Percentiles rank a stretch among this genome's conserved stretches.
Conservation (phyloP, 1,140 invertebrate species). For the Cydia splendana region DNA sequence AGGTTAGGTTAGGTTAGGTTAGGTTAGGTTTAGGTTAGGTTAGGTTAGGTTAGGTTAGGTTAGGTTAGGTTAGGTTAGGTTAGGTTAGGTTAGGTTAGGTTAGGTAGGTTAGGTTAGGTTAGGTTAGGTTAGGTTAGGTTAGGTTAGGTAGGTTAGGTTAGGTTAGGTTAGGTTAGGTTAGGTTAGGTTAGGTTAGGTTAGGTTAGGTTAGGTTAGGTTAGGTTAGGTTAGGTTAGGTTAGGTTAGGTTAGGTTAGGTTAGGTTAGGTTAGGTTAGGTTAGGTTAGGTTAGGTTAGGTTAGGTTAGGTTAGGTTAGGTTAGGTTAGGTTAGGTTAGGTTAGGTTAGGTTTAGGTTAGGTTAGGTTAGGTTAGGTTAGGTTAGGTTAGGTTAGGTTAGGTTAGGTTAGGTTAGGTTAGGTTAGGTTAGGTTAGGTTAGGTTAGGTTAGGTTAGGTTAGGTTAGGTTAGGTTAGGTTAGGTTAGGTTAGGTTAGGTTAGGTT, state of each 20-base stretch:
- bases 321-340: constrained; percentile 40
- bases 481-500: constrained; percentile 28
- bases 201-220: constrained; percentile 45
- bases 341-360: too few species aligned
- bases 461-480: constrained; percentile 48
- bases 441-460: constrained; percentile 49
- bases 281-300: constrained; percentile 41
- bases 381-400: constrained; percentile 45
- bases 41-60: constrained; percentile 33
- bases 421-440: constrained; percentile 48
- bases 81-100: constrained; percentile 47
- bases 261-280: constrained; percentile 32
- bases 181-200: constrained; percentile 35
- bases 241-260: constrained; percentile 36
- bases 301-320: constrained; percentile 44
- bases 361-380: constrained; percentile 47
- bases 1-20: constrained; percentile 43
- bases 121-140: too few species aligned
- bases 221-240: constrained; percentile 39
- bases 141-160: too few species aligned
- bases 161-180: constrained; percentile 45
- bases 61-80: constrained; percentile 34
- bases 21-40: too few species aligned
- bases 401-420: constrained; percentile 46
- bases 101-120: too few species aligned